A percentile compares a stretch with the other conserved stretches of the same genome.
These are phyloP conservation scores for Vultur gryphus DNA, from an alignment of 2,797 vertebrate genomes.

Conservation along the genomic window DNA sequence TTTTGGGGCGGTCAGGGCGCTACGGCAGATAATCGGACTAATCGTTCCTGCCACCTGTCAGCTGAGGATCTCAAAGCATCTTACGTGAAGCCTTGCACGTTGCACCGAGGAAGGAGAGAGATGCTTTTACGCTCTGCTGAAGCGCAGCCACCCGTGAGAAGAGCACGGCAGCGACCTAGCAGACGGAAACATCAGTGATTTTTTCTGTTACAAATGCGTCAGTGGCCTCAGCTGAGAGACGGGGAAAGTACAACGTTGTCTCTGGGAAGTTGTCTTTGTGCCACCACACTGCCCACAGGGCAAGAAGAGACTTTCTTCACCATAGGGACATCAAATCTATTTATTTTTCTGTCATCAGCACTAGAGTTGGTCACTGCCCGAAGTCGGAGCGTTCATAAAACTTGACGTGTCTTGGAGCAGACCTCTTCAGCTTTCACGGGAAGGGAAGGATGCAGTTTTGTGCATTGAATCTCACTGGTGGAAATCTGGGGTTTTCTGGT, in stretches of 20 bases:
- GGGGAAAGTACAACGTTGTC: not conserved
- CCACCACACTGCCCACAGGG: not conserved
- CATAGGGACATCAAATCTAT: not conserved
- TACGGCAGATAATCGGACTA: not conserved
- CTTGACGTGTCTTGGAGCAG: not conserved
- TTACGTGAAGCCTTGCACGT: not conserved
- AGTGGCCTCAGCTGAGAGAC: not conserved
- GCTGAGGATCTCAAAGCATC: not conserved
- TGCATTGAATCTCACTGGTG: not conserved
- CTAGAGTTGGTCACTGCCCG: not conserved
- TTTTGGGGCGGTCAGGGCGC: not conserved
- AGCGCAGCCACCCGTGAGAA: not conserved
- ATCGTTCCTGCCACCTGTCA: not conserved
- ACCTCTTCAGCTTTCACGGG: not conserved
- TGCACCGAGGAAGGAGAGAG: not conserved
- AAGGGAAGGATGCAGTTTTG: not conserved
- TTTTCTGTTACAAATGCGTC: not conserved
- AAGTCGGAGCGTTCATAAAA: not conserved
- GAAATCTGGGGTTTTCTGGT: not conserved
- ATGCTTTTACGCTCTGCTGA: not conserved
- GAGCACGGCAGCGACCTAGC: not conserved
- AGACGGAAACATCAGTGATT: rapidly evolving
- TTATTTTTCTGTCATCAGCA: not conserved
- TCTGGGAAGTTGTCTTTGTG: not conserved
- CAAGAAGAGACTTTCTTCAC: not conserved